Base-by-base conservation (phyloP, 2,113 vertebrate genomes). In the Oxyura jamaicensis region DNA sequence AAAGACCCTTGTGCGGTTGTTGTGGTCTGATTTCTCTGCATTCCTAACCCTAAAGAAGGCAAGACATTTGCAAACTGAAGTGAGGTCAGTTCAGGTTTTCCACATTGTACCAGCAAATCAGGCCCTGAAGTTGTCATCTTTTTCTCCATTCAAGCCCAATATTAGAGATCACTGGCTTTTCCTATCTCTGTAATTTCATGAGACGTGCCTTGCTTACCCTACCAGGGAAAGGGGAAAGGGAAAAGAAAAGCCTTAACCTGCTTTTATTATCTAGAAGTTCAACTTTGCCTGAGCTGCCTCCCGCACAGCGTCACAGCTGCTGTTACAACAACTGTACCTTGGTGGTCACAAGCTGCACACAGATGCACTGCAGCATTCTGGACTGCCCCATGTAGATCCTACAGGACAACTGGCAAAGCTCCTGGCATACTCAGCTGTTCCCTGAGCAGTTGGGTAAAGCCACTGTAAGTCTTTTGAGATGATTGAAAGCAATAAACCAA, bases 351-450 rank as follows among this genome's bases (percentile, higher is more conserved):
- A 41, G 77, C 58, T 26, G 0, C 8, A 8, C 12, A 3, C 88
- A 26, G 59, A 36, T 31, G 67, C 31, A 16, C 10, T 7, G 25
- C 41, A 21, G 55, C 6, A 3, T 52, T 48, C 56, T 2, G 4
- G 22, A 23, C 71, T 4, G 5, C 76, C 74, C 60, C 12, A 0
- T 1, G 8, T 8, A 67, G 72, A 74, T 88, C 68, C 86, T 39
- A 9, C 39, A 67, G 83, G 91, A 95, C 97, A 97, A 20, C 95
- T 96, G 97, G 94, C 53, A 90, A 65, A 46, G 48, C 41, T 89
- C 75, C 94, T 68, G 53, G 77, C 60, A 14, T 58, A 1, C 84
- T 88, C 97, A 97, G 96, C 97, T 97, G 97, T 94, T 86, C 50
- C 19, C 71, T 22, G 29, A 92, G 93, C 97, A 97, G 95, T 96